A percentile compares a stretch with the other conserved stretches of the same genome.
phyloP scores from a whole-genome alignment of 2,888 invertebrate genomes.

The Aphidoletes aphidimyza region DNA sequence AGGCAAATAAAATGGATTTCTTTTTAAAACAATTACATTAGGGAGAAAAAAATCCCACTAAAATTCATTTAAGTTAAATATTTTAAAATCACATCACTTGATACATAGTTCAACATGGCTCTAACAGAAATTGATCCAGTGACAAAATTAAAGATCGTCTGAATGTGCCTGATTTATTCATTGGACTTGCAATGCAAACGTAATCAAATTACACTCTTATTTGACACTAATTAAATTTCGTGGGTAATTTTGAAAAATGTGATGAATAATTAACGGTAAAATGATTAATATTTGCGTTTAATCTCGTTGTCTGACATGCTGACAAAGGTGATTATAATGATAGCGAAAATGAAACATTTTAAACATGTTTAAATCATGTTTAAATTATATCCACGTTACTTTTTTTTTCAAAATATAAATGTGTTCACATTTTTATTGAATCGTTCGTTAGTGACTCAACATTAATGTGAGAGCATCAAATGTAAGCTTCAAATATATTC shows the following conservation, averaged over 20 bases:
- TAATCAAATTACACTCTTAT: background rate
- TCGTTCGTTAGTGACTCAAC: background rate
- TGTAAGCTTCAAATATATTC: too few relatives aligned
- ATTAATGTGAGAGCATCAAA: too few relatives aligned
- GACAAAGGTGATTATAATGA: constrained; percentile 29
- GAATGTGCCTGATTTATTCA: too few relatives aligned
- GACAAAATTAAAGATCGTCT: too few relatives aligned
- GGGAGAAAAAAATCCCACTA: constrained; percentile 9
- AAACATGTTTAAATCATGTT: constrained; percentile 24
- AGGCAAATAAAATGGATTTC: constrained; percentile 41
- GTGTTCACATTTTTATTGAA: background rate
- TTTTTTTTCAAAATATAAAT: too few relatives aligned
- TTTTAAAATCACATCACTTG: background rate
- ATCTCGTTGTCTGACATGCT: constrained; percentile 29
- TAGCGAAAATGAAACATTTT: constrained; percentile 1
- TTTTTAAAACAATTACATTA: constrained; percentile 40
- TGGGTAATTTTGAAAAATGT: constrained; percentile 6
- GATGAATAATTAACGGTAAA: constrained; percentile 37
- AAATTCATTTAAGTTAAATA: background rate
- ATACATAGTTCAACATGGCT: too few relatives aligned
- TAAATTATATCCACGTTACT: background rate
- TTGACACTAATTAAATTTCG: constrained; percentile 32
- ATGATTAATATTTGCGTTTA: constrained; percentile 44
- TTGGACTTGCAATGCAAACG: background rate
- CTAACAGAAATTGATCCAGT: too few relatives aligned